Base-by-base conservation (phyloP, 2,888 invertebrate species). In the Dolichopus griseipennis region DNA sequence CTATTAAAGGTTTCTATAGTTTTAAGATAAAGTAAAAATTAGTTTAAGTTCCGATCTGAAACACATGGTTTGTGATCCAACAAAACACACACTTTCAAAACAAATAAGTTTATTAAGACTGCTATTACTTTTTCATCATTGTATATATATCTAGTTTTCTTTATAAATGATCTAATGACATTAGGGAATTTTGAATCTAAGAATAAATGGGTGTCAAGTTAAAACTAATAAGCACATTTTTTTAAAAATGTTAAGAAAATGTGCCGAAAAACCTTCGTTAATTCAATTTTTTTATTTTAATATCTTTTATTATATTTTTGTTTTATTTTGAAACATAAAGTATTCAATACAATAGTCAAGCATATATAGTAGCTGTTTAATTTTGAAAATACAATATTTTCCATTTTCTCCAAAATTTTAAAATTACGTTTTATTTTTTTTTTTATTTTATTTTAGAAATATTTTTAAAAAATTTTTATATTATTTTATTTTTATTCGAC, bases 351-450 rank as follows among this genome's bases (percentile, higher is more conserved):
- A 21, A 12, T 2, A 61, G 20, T 21, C 20, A 18, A 27, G 63
- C 27, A 52, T 52, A 63, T 27, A 61, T 21, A 27, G 18, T 27
- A 37, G 8, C 52, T 52, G 3, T 10, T 63, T 63, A 22, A 63
- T 63, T 27, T 63, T 63, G 27, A 27, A 27, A 27, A 63, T 63
- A 63, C 27, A 63, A 63, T 18, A 63, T 63, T 63, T 63, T 63
- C 63, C 63, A 63, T 63, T 63, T 63, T 27, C 63, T 63, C 7
- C 1, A 18, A 18, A 63, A 62, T 12, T 12, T 4, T 22, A 22
- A 18, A 52, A 12, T 52, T 52, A 18, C 52, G 1, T 52, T 52
- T 18, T 52, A 15, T 52, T 52, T 12, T 61, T 22, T 22, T 21
- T 61, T 21, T 21, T 20, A 21, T 21, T 21, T 21, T 21, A 21